Evolutionary conservation across 2,113 vertebrate genomes (phyloP).

Genomic region (Neofelis nebulosa): DNA sequence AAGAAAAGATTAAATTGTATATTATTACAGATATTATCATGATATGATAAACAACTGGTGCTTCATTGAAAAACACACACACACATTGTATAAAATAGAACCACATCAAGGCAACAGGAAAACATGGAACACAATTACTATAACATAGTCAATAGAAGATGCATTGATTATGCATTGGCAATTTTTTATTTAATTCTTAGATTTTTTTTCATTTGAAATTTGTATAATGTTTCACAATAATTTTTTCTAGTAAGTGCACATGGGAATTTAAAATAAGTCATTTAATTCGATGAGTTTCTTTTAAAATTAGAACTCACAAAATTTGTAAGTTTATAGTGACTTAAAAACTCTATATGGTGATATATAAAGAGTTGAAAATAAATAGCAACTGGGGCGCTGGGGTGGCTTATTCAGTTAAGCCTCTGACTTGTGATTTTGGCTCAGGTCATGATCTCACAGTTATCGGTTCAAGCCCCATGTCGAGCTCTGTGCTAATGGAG

Average conservation of each 20-base stretch:
- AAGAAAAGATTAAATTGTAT: neutral
- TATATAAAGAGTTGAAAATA: neutral
- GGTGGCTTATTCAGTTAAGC: no score
- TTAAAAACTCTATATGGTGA: neutral
- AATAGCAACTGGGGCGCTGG: neutral
- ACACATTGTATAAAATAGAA: neutral
- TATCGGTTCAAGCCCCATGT: no score
- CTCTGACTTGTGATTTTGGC: no score
- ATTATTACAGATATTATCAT: neutral
- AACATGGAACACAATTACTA: neutral
- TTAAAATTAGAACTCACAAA: neutral
- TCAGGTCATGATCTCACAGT: no score
- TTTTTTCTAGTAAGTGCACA: neutral
- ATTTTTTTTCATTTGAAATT: neutral
- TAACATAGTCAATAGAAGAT: neutral
- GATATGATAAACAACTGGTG: neutral
- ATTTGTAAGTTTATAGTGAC: neutral
- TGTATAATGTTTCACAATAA: neutral
- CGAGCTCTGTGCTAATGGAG: no score
- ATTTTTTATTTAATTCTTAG: neutral
- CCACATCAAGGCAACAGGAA: neutral
- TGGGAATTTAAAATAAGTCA: neutral
- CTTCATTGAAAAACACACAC: neutral
- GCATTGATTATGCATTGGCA: neutral
- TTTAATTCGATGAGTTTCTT: neutral